A percentile compares a stretch with the other conserved stretches of the same genome.
These are phyloP conservation scores for Microctenopoma steveboyesi DNA, from an alignment of 2,797 vertebrate genomes.

Conservation along the genomic window DNA sequence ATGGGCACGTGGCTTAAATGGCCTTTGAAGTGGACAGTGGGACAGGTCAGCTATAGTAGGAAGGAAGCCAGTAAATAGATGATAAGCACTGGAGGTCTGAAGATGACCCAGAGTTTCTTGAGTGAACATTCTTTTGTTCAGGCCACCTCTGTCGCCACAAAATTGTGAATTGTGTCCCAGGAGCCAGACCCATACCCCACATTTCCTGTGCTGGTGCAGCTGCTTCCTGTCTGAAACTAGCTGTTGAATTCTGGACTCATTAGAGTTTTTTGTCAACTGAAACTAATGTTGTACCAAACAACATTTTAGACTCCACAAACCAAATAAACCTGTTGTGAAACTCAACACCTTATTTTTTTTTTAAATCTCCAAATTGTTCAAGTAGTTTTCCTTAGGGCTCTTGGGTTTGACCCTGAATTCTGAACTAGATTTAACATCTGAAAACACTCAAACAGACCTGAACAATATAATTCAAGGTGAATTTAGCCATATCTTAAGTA, in stretches of 20 bases:
- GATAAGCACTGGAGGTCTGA: slow-evolving; percentile 60
- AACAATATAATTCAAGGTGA: slow-evolving; percentile 13
- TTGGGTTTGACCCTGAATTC: slow-evolving; percentile 1
- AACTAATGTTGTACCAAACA: slow-evolving; percentile 36
- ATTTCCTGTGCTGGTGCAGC: slow-evolving; percentile 83
- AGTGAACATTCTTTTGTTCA: slow-evolving; percentile 76
- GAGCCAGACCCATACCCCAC: slow-evolving; percentile 67
- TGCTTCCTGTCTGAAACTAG: slow-evolving; percentile 86
- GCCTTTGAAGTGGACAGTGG: slow-evolving; percentile 67
- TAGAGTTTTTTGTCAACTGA: slow-evolving; percentile 54
- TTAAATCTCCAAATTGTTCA: slow-evolving; percentile 28
- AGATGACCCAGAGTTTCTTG: slow-evolving; percentile 76
- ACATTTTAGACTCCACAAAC: slow-evolving; percentile 52
- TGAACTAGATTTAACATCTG: slow-evolving; percentile 10
- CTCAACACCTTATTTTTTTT: slow-evolving; percentile 34
- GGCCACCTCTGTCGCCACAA: slow-evolving; percentile 62
- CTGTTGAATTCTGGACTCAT: slow-evolving; percentile 74
- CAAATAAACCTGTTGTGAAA: slow-evolving; percentile 41
- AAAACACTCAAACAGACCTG: neutral
- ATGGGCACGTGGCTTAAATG: slow-evolving; percentile 41
- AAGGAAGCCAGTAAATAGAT: slow-evolving; percentile 73
- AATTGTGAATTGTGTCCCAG: slow-evolving; percentile 81
- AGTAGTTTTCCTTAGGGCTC: slow-evolving; percentile 5
- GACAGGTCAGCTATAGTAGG: slow-evolving; percentile 40
- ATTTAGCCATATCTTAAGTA: neutral